Conservation (phyloP, 1,140 invertebrate genomes). For the Dermatophagoides farinae region DNA sequence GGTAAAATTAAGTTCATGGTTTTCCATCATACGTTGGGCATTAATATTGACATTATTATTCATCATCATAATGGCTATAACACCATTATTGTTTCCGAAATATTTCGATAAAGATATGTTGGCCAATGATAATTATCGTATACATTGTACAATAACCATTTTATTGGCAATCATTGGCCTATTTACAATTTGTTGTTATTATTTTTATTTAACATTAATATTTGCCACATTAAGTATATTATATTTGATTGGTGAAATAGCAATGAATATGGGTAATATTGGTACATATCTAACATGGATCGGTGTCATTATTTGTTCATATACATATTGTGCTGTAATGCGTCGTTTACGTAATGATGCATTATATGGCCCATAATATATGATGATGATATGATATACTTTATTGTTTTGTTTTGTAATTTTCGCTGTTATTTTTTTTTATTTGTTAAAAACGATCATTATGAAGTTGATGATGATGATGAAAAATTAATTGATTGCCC, state of each 20-base stretch:
- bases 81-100: not conserved
- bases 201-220: conserved; percentile 6
- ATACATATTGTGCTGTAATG: conserved; percentile 10
- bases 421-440: not conserved
- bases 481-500: too few relatives aligned
- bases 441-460: not conserved
- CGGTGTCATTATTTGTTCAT: conserved; percentile 7
- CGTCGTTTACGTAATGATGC: not conserved
- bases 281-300: not conserved
- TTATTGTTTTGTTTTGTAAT: not conserved
- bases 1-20: conserved; percentile 9
- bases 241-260: conserved; percentile 1
- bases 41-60: conserved; percentile 5
- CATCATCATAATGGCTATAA: not conserved
- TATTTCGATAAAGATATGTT: not conserved
- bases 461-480: not conserved
- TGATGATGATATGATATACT: not conserved
- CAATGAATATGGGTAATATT: not conserved
- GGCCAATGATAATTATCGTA: not conserved
- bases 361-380: conserved; percentile 3
- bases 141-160: conserved; percentile 1
- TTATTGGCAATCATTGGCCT: not conserved
- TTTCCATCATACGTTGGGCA: conserved; percentile 7
- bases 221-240: not conserved
- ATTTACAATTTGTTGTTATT: conserved; percentile 5